A percentile compares a stretch with the other conserved stretches of the same genome.
Conservation (phyloP, 2,888 invertebrate species). For the Aleiodes leptofemur region DNA sequence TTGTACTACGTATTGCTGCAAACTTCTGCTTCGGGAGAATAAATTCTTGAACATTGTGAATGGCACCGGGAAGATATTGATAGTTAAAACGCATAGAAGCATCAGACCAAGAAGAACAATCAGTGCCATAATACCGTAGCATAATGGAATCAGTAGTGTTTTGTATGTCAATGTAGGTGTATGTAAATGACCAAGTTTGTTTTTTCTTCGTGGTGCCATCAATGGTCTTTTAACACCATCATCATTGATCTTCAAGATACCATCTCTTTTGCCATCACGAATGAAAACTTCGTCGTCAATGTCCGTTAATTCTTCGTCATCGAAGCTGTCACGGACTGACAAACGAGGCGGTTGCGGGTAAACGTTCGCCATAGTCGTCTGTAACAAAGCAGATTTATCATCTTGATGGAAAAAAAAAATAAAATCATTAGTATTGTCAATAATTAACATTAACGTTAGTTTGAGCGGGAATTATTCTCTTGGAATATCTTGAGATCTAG, state of each 20-base stretch:
- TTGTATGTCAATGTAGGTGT: slow-evolving; percentile 78
- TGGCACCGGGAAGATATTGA: slow-evolving; percentile 82
- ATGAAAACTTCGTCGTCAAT: slow-evolving; percentile 88
- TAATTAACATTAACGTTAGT: too few species aligned
- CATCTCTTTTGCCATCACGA: slow-evolving; percentile 82
- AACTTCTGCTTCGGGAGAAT: slow-evolving; percentile 71
- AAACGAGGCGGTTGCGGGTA: slow-evolving; percentile 80
- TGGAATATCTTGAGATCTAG: too few species aligned
- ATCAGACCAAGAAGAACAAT: slow-evolving; percentile 79
- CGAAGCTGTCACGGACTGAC: slow-evolving; percentile 82
- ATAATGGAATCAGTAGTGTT: slow-evolving; percentile 81
- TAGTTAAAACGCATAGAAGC: slow-evolving; percentile 79
- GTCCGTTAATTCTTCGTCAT: slow-evolving; percentile 85
- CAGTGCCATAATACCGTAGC: slow-evolving; percentile 80
- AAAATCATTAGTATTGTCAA: too few species aligned
- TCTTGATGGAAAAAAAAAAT: too few species aligned
- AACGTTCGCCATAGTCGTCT: slow-evolving; percentile 75
- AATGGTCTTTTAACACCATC: slow-evolving; percentile 84
- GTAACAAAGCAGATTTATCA: too few species aligned
- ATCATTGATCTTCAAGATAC: slow-evolving; percentile 80
- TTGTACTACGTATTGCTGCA: slow-evolving; percentile 60
- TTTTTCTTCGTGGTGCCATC: slow-evolving; percentile 84
- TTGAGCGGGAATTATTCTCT: too few species aligned
- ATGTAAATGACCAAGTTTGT: slow-evolving; percentile 76
- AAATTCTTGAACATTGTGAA: slow-evolving; percentile 80